A percentile compares a stretch with the other conserved stretches of the same genome.
Evolutionary conservation across 1,140 invertebrate genomes (phyloP).

Genomic region (Lepidotrigona ventralis): DNA sequence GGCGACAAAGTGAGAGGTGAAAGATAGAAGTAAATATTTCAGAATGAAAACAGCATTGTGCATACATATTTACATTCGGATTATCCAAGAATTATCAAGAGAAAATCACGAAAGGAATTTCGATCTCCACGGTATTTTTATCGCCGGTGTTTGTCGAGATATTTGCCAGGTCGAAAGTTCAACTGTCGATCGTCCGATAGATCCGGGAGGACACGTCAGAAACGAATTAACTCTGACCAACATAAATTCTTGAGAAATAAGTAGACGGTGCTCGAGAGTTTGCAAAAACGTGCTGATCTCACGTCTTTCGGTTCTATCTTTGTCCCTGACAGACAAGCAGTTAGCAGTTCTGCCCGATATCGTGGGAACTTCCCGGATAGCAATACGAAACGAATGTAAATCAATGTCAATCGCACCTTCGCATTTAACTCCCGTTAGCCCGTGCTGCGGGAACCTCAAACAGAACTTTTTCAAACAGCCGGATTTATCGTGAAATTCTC

Average conservation of each 20-base stretch:
- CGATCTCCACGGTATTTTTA: neutral
- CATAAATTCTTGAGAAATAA: constrained; percentile 52
- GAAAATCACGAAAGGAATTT: too few species aligned
- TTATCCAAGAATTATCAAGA: neutral
- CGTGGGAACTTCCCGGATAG: constrained; percentile 12
- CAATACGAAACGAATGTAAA: constrained; percentile 43
- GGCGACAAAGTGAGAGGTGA: neutral
- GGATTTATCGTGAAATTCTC: neutral
- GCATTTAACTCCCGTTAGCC: neutral
- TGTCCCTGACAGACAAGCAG: constrained; percentile 22
- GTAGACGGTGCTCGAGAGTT: constrained; percentile 23
- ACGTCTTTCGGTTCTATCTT: constrained; percentile 44
- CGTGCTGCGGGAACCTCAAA: neutral
- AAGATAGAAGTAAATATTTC: neutral
- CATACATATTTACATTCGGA: neutral
- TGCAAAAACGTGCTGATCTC: constrained; percentile 51
- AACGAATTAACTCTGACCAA: constrained; percentile 41
- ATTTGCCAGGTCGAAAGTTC: neutral
- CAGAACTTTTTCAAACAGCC: neutral
- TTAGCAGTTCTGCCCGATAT: constrained; percentile 14
- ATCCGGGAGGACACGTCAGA: constrained; percentile 14
- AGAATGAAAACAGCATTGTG: neutral
- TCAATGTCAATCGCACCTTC: constrained; percentile 34
- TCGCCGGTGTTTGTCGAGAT: neutral
- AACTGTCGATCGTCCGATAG: neutral